These are phyloP conservation scores for Brachyptera risi DNA, from an alignment of 2,888 invertebrate genomes.

Conservation along the genomic window DNA sequence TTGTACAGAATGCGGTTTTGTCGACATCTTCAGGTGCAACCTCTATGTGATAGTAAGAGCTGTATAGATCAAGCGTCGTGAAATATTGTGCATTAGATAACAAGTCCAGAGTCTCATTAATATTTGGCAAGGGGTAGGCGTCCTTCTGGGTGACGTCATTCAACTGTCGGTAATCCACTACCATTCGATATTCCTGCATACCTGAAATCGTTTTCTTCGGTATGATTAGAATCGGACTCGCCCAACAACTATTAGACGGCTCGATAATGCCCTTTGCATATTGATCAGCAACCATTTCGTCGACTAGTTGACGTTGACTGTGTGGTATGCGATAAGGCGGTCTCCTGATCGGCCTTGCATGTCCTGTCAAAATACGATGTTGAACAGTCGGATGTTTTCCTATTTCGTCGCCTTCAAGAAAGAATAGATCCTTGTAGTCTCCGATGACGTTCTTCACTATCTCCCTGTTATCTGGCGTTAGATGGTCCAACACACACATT, in stretches of 20 bases:
- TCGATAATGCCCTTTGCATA: slow-evolving; percentile 30
- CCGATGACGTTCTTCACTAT: background rate
- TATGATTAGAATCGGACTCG: slow-evolving; percentile 40
- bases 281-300: slow-evolving; percentile 27
- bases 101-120: slow-evolving; percentile 38
- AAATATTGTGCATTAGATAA: slow-evolving; percentile 34
- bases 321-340: slow-evolving; percentile 12
- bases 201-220: slow-evolving; percentile 37
- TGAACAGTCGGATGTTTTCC: background rate
- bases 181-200: slow-evolving; percentile 34
- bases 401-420: background rate
- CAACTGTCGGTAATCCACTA: slow-evolving; percentile 37
- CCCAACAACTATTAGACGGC: slow-evolving; percentile 38
- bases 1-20: slow-evolving; percentile 12
- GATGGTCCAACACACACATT: background rate
- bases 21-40: slow-evolving; percentile 2
- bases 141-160: slow-evolving; percentile 38
- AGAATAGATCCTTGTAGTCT: background rate
- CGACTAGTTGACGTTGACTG: background rate
- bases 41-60: slow-evolving; percentile 14
- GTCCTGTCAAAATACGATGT: slow-evolving; percentile 1
- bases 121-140: slow-evolving; percentile 37
- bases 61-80: slow-evolving; percentile 11
- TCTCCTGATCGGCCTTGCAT: background rate
- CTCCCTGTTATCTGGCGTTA: background rate